A percentile compares a stretch with the other conserved stretches of the same genome.
These are phyloP conservation scores for Crepidodera aurea DNA, from an alignment of 2,888 invertebrate species.

Conservation along the genomic window DNA sequence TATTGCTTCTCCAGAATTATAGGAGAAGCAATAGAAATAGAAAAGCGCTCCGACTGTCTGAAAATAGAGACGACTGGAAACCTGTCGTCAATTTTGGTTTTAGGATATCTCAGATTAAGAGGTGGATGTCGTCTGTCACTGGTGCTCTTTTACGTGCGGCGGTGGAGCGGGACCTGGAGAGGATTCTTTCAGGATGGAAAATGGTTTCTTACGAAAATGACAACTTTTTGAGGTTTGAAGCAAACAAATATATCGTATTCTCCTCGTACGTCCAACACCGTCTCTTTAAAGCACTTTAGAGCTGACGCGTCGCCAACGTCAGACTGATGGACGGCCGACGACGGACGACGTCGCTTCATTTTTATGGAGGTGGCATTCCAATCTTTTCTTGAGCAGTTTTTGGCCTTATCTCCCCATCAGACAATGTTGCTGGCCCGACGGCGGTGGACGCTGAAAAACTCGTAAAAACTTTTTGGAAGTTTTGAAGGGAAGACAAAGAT, in stretches of 20 bases:
- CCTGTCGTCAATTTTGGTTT: too few species aligned
- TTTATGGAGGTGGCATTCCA: slow-evolving; percentile 16
- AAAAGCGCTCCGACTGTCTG: too few species aligned
- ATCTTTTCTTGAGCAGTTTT: slow-evolving; percentile 10
- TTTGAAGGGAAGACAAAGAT: slow-evolving; percentile 3
- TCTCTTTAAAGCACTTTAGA: not conserved
- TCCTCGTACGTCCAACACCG: not conserved
- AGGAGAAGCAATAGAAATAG: too few species aligned
- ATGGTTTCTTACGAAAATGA: too few species aligned
- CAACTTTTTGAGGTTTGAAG: too few species aligned
- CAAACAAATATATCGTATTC: not conserved
- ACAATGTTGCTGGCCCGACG: slow-evolving; percentile 9
- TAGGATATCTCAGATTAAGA: too few species aligned
- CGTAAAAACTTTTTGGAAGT: slow-evolving; percentile 12
- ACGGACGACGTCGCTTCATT: slow-evolving; percentile 4
- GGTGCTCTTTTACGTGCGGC: too few species aligned
- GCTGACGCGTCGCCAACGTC: not conserved
- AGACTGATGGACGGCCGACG: slow-evolving; percentile 8
- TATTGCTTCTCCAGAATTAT: too few species aligned
- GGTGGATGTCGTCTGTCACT: too few species aligned
- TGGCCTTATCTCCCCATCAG: not conserved
- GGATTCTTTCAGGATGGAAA: too few species aligned
- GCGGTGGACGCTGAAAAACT: not conserved
- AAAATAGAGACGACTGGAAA: too few species aligned
- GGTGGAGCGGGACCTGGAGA: too few species aligned